These are phyloP conservation scores for Xenus cinereus DNA, from an alignment of 2,113 vertebrate genomes.

Conservation along the genomic window DNA sequence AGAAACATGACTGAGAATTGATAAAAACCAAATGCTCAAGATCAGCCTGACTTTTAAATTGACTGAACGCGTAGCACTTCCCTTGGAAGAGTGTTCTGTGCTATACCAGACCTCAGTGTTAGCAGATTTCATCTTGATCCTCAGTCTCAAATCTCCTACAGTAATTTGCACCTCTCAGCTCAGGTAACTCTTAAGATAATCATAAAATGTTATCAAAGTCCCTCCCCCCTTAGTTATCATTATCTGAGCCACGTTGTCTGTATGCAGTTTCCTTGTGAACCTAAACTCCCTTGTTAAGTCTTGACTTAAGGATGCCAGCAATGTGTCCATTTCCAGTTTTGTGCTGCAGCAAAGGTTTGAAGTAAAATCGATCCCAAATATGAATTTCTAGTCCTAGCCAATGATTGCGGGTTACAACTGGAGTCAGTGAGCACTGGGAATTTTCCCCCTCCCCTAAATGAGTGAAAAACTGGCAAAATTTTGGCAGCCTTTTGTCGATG, in stretches of 20 bases:
- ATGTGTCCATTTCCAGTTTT: constrained; percentile 29
- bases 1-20: background rate
- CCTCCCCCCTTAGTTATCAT: constrained; percentile 52
- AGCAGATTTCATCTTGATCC: background rate
- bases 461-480: constrained; percentile 9
- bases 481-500: background rate
- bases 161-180: background rate
- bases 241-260: background rate
- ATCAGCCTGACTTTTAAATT: background rate
- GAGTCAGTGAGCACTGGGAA: background rate
- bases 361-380: background rate
- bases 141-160: background rate
- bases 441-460: background rate
- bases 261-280: constrained; percentile 24
- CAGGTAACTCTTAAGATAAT: background rate
- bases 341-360: constrained; percentile 50
- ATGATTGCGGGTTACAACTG: background rate
- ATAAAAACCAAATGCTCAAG: background rate
- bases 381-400: background rate
- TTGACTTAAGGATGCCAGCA: constrained; percentile 71
- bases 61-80: background rate
- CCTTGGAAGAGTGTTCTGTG: constrained; percentile 61
- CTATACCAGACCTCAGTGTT: constrained; percentile 55
- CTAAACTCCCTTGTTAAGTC: constrained; percentile 38
- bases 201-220: background rate